These are phyloP conservation scores for Chaetogeoica ovagalla DNA, from an alignment of 2,888 invertebrate species.

Conservation along the genomic window DNA sequence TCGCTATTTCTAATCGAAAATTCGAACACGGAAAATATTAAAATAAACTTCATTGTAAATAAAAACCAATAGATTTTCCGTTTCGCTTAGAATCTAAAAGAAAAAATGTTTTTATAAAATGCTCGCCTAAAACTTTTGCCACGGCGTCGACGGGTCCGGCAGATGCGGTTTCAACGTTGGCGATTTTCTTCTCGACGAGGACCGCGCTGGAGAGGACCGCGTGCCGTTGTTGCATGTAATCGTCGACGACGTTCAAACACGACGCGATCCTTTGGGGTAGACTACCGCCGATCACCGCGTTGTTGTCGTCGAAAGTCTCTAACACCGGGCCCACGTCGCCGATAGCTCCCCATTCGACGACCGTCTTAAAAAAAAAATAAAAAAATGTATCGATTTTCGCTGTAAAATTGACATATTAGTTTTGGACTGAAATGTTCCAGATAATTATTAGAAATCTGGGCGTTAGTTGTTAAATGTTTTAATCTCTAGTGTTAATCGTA, in stretches of 20 bases:
- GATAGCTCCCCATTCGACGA: slow-evolving; percentile 41
- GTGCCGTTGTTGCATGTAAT: slow-evolving; percentile 65
- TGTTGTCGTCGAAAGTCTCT: slow-evolving; percentile 15
- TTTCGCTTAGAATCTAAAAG: not conserved
- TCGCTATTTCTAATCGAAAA: no score
- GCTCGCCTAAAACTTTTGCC: slow-evolving; percentile 63
- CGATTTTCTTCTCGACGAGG: slow-evolving; percentile 77
- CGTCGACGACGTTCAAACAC: slow-evolving; percentile 71
- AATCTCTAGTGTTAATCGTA: no score
- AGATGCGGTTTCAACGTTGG: slow-evolving; percentile 65
- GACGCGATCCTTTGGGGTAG: slow-evolving; percentile 82
- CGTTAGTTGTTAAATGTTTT: no score
- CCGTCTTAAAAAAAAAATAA: slow-evolving; percentile 9
- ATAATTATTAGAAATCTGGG: no score
- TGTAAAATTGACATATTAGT: not conserved
- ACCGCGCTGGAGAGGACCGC: slow-evolving; percentile 81
- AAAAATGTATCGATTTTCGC: not conserved
- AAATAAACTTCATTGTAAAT: no score
- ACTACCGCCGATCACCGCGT: slow-evolving; percentile 66
- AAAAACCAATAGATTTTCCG: no score
- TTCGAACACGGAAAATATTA: no score
- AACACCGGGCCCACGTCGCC: slow-evolving; percentile 28
- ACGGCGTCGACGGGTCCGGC: slow-evolving; percentile 71
- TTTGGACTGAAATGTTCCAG: no score
- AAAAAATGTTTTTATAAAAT: not conserved